Conservation (phyloP, 2,888 invertebrate genomes). For the Nemotelus nigrinus region DNA sequence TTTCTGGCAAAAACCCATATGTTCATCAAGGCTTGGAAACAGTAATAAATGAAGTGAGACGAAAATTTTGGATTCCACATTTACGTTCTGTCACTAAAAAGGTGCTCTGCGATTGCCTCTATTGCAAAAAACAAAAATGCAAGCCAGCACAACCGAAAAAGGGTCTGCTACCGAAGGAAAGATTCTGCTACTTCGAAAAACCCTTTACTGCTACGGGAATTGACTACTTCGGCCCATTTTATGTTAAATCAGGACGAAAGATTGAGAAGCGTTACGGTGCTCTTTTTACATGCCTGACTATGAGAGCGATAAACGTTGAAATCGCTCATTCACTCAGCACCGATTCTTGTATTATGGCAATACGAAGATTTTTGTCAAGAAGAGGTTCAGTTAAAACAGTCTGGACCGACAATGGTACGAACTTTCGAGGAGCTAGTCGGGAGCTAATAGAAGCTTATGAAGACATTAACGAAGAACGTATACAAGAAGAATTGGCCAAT, state of each 20-base stretch:
- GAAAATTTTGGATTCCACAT: constrained; percentile 42
- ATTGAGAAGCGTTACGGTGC: too few species aligned
- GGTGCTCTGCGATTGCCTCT: constrained; percentile 29
- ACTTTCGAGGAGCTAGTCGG: constrained; percentile 47
- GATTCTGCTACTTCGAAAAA: constrained; percentile 49
- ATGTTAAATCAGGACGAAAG: too few species aligned
- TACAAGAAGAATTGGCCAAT: background rate
- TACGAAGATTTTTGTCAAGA: constrained; percentile 49
- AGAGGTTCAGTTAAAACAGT: constrained; percentile 46
- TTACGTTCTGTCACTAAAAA: constrained; percentile 36
- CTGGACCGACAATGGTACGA: constrained; percentile 51
- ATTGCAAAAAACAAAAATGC: constrained; percentile 40
- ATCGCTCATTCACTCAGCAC: constrained; percentile 46
- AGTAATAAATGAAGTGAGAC: constrained; percentile 23
- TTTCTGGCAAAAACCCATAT: constrained; percentile 37
- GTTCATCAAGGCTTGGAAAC: background rate
- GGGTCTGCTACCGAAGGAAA: constrained; percentile 52
- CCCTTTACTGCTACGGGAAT: constrained; percentile 53
- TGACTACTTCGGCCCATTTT: too few species aligned
- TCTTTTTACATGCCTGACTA: too few species aligned
- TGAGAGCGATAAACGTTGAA: constrained; percentile 51
- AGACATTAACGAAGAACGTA: constrained; percentile 43
- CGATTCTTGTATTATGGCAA: constrained; percentile 49
- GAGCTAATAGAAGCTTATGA: constrained; percentile 47
- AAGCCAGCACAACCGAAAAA: constrained; percentile 52